A percentile compares a stretch with the other conserved stretches of the same genome.
phyloP scores from a whole-genome alignment of 2,797 vertebrate species.

The Manis javanica region DNA sequence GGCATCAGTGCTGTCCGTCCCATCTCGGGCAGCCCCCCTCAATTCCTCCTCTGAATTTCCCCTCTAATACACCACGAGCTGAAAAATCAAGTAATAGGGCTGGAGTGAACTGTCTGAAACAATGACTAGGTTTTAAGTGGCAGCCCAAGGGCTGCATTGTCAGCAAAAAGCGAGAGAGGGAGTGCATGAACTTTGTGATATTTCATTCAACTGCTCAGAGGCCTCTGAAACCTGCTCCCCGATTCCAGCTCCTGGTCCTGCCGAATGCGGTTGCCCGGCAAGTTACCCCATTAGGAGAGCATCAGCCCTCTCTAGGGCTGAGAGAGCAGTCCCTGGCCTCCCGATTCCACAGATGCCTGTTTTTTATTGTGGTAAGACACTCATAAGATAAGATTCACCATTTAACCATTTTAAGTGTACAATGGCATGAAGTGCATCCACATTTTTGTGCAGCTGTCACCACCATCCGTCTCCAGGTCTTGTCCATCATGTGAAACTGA shows the following conservation, averaged over 20 bases:
- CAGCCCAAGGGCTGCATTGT: accelerated
- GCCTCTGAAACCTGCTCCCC: not conserved
- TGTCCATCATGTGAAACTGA: not conserved
- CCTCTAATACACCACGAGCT: not conserved
- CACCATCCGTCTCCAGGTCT: not conserved
- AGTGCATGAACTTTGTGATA: not conserved
- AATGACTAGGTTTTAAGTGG: not conserved
- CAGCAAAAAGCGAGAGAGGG: not conserved
- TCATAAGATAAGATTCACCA: not conserved
- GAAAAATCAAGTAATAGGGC: not conserved
- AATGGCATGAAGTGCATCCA: no score
- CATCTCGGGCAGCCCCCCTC: not conserved
- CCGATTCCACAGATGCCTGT: no score
- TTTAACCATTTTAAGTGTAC: not conserved
- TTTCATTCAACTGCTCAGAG: not conserved
- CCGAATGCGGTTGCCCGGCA: accelerated
- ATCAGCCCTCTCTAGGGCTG: not conserved
- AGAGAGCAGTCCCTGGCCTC: no score
- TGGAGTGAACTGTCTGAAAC: no score
- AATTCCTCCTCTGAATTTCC: not conserved
- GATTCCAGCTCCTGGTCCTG: not conserved
- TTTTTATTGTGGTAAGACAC: not conserved
- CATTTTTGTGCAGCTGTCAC: accelerated
- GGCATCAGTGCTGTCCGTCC: accelerated
- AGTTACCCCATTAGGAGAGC: no score